Conservation (phyloP, 2,888 invertebrate genomes). For the Lathronympha strigana region DNA sequence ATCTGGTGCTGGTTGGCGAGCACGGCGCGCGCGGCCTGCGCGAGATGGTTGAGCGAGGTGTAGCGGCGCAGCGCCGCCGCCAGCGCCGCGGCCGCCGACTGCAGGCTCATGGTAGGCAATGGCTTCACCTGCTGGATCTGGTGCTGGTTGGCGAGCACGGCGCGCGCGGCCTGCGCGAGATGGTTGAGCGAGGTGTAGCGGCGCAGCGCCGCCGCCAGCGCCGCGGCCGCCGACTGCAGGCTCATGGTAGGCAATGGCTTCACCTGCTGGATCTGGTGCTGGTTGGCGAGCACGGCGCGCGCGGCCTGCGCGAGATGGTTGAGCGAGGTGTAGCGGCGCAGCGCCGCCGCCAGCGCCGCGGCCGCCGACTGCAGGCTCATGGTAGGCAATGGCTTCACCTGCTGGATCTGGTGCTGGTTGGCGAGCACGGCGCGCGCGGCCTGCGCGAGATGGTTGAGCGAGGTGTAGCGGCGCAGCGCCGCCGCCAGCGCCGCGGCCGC, state of each 20-base stretch:
- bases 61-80: conserved; percentile 96
- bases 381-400: too few relatives aligned
- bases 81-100: conserved; percentile 84
- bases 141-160: conserved; percentile 92
- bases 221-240: too few relatives aligned
- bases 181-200: conserved; percentile 97
- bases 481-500: too few relatives aligned
- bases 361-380: too few relatives aligned
- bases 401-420: too few relatives aligned
- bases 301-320: conserved; percentile 97
- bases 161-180: conserved; percentile 92
- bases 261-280: conserved; percentile 96
- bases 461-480: too few relatives aligned
- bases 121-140: conserved; percentile 89
- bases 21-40: conserved; percentile 91
- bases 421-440: too few relatives aligned
- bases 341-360: conserved; percentile 96
- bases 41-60: conserved; percentile 96
- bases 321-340: conserved; percentile 96
- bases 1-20: conserved; percentile 95
- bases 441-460: too few relatives aligned
- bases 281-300: conserved; percentile 91
- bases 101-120: too few relatives aligned
- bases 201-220: conserved; percentile 97
- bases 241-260: too few relatives aligned